Percentiles rank a stretch among this genome's conserved stretches.
phyloP scores from a whole-genome alignment of 2,888 invertebrate genomes.

The Herminia tarsipennalis region DNA sequence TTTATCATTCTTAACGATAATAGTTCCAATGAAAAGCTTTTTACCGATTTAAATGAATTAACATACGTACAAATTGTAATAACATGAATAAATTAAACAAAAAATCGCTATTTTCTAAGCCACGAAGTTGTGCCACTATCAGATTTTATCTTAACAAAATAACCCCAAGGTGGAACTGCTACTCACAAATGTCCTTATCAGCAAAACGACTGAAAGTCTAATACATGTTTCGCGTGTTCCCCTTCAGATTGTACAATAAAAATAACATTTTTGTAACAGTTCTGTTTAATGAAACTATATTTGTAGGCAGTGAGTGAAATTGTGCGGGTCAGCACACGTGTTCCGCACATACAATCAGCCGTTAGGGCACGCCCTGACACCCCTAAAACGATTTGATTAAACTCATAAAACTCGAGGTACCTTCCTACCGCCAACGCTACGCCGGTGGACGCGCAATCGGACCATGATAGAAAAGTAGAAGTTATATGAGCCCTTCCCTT shows the following conservation, averaged over 20 bases:
- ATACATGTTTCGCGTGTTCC: slow-evolving; percentile 65
- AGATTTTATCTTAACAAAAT: slow-evolving; percentile 51
- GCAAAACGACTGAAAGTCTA: slow-evolving; percentile 56
- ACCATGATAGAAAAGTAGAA: slow-evolving; percentile 61
- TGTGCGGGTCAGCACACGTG: slow-evolving; percentile 70
- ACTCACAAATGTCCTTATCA: slow-evolving; percentile 52
- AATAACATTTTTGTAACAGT: slow-evolving; percentile 59
- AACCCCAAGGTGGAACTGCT: slow-evolving; percentile 45
- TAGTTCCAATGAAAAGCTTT: too few relatives aligned
- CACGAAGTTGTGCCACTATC: slow-evolving; percentile 34
- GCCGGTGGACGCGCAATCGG: slow-evolving; percentile 36
- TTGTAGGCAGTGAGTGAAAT: slow-evolving; percentile 51
- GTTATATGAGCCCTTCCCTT: slow-evolving; percentile 65
- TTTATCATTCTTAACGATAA: too few relatives aligned
- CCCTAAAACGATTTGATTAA: slow-evolving; percentile 81
- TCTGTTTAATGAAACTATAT: slow-evolving; percentile 52
- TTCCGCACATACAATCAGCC: slow-evolving; percentile 72
- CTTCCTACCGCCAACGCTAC: slow-evolving; percentile 46
- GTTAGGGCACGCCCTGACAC: slow-evolving; percentile 71
- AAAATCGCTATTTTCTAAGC: slow-evolving; percentile 28
- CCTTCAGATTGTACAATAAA: slow-evolving; percentile 54
- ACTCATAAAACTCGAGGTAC: slow-evolving; percentile 76
- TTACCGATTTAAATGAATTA: too few relatives aligned
- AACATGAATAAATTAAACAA: too few relatives aligned
- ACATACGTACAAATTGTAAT: too few relatives aligned